phyloP scores from a whole-genome alignment of 2,888 invertebrate species.

The Sarcophaga caerulescens region DNA sequence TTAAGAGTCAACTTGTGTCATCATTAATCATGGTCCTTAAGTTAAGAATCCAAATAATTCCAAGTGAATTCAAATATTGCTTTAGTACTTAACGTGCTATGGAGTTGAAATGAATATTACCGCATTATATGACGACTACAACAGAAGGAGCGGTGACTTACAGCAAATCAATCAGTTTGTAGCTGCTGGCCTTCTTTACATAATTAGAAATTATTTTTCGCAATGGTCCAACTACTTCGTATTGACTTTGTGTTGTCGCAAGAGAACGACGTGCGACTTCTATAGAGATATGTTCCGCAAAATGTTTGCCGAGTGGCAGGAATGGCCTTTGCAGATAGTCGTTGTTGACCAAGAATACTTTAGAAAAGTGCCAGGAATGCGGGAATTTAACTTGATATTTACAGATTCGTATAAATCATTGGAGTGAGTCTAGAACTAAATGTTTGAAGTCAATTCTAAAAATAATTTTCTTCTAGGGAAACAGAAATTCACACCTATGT shows the following conservation, averaged over 20 bases:
- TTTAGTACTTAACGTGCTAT: constrained; percentile 6
- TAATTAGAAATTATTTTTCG: constrained; percentile 72
- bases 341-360: constrained; percentile 54
- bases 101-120: constrained; percentile 72
- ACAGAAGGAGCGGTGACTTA: constrained; percentile 70
- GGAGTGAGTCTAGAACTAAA: constrained; percentile 56
- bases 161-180: constrained; percentile 72
- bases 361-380: constrained; percentile 17
- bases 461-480: not conserved
- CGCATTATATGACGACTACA: constrained; percentile 69
- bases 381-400: constrained; percentile 63
- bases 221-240: constrained; percentile 72
- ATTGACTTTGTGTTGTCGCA: constrained; percentile 72
- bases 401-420: constrained; percentile 67
- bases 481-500: constrained; percentile 28
- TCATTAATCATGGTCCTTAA: constrained; percentile 26
- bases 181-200: constrained; percentile 72
- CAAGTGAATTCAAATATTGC: not conserved
- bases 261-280: constrained; percentile 71
- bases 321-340: constrained; percentile 72
- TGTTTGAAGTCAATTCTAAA: not conserved
- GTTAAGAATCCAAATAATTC: not conserved
- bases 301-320: constrained; percentile 71
- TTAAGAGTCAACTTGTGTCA: not conserved
- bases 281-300: constrained; percentile 73